These are phyloP conservation scores for Thalassoma bifasciatum DNA, from an alignment of 2,113 vertebrate species.

Conservation along the genomic window DNA sequence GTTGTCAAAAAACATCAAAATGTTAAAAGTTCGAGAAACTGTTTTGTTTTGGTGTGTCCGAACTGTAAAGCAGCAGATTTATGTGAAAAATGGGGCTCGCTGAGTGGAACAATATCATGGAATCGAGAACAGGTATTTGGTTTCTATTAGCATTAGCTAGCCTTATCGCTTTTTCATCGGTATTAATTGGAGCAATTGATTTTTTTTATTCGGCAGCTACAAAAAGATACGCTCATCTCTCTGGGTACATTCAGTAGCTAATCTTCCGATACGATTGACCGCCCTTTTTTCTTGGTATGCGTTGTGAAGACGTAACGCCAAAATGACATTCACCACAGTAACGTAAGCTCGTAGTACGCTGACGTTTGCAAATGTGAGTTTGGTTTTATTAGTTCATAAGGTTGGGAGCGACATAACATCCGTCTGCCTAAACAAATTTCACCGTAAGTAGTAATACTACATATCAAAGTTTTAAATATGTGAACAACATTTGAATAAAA, in stretches of 20 bases:
- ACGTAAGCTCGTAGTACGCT: neutral
- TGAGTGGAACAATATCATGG: constrained; percentile 60
- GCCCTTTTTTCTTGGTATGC: neutral
- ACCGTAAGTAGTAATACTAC: too few species aligned
- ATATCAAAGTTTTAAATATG: too few species aligned
- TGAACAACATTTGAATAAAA: too few species aligned
- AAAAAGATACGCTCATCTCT: too few species aligned
- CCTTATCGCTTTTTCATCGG: constrained; percentile 2
- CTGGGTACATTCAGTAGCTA: too few species aligned
- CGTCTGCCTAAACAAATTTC: too few species aligned
- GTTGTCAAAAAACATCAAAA: constrained; percentile 7
- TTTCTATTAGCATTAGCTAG: constrained; percentile 52
- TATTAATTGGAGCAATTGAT: too few species aligned
- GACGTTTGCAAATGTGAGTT: neutral
- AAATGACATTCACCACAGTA: neutral
- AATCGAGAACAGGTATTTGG: constrained; percentile 72
- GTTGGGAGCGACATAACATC: neutral
- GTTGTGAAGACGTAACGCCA: neutral
- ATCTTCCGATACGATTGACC: too few species aligned
- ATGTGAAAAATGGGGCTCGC: constrained; percentile 67
- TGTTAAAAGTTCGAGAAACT: constrained; percentile 26
- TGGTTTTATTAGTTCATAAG: too few species aligned
- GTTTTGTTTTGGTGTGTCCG: constrained; percentile 2
- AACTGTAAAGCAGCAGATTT: neutral
- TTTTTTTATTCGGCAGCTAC: constrained; percentile 14